These are phyloP conservation scores for Enteromius radiatus DNA, from an alignment of 2,797 vertebrate species.

Conservation along the genomic window DNA sequence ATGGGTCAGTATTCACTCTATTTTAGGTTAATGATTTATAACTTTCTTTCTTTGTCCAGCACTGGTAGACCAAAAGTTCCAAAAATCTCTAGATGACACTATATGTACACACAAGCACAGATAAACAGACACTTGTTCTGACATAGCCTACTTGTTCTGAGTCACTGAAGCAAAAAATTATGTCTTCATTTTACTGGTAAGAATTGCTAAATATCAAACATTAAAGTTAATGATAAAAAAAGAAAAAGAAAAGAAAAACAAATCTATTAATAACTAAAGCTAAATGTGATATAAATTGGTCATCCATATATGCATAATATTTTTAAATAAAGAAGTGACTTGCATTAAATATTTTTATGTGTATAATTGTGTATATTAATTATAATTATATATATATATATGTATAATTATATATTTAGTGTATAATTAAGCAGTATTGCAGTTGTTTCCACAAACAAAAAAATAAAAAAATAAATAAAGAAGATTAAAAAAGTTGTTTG, in stretches of 20 bases:
- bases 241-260: not conserved
- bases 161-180: not conserved
- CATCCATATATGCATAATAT: not conserved
- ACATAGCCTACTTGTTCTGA: not conserved
- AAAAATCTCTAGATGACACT: not conserved
- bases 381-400: too few relatives aligned
- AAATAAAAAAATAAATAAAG: too few relatives aligned
- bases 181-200: constrained; percentile 3
- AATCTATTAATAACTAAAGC: not conserved
- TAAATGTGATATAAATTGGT: not conserved
- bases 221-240: not conserved
- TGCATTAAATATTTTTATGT: not conserved
- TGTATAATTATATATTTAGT: too few relatives aligned
- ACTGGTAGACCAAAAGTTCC: constrained; percentile 8
- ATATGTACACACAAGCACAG: not conserved
- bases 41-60: not conserved
- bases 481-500: not conserved
- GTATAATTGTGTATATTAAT: too few relatives aligned
- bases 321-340: not conserved
- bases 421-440: not conserved
- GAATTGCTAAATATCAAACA: not conserved
- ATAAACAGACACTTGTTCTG: not conserved
- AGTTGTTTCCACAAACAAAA: not conserved
- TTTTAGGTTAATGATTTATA: constrained; percentile 44
- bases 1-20: not conserved